These are phyloP conservation scores for Melikaiella ostensackeni DNA, from an alignment of 2,888 invertebrate genomes.

Conservation along the genomic window DNA sequence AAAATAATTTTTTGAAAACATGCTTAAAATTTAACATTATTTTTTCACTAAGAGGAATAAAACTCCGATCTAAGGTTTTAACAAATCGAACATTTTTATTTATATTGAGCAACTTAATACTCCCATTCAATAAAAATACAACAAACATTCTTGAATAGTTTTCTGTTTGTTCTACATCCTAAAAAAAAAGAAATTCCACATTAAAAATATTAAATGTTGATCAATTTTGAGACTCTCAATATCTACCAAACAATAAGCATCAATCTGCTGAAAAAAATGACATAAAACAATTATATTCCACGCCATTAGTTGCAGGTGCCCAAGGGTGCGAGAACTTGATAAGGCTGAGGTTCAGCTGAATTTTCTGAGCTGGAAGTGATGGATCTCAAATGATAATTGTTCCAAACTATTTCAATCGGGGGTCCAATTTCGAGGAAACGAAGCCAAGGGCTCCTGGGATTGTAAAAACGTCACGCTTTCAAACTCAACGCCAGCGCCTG, in stretches of 20 bases:
- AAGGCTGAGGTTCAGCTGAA: constrained; percentile 36
- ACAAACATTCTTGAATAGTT: too few relatives aligned
- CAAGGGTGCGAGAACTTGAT: constrained; percentile 42
- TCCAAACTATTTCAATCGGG: constrained; percentile 72
- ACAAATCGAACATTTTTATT: too few relatives aligned
- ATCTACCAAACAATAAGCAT: background rate
- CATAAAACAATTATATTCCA: constrained; percentile 54
- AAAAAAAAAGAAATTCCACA: too few relatives aligned
- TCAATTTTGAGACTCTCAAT: background rate
- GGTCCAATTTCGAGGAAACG: constrained; percentile 46
- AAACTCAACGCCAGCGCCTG: constrained; percentile 41
- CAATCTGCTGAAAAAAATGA: constrained; percentile 11
- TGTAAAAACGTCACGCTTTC: constrained; percentile 60
- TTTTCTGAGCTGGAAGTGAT: constrained; percentile 41
- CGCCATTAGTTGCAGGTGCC: constrained; percentile 59
- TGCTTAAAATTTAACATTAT: too few relatives aligned
- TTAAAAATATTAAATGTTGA: background rate
- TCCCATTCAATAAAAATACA: too few relatives aligned
- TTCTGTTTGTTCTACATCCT: too few relatives aligned
- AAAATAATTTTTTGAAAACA: too few relatives aligned
- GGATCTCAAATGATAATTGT: constrained; percentile 68
- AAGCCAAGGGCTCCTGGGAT: constrained; percentile 25
- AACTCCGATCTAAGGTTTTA: too few relatives aligned
- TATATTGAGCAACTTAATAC: too few relatives aligned
- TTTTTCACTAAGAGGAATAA: too few relatives aligned